Base-by-base conservation (phyloP, 2,797 vertebrate species). In the Pygocentrus nattereri region DNA sequence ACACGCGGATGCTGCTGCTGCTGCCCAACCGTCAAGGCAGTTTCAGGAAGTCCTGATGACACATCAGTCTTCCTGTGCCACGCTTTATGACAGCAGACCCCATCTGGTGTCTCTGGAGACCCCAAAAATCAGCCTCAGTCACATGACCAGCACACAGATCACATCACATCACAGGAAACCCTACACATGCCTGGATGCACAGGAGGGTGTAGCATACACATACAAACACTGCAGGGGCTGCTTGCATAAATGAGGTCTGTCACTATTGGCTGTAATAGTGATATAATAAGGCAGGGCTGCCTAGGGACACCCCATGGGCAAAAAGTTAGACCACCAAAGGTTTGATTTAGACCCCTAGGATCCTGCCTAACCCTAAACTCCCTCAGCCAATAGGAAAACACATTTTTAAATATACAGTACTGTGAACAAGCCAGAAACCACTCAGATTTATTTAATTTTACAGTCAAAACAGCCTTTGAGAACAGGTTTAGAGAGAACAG, bases 41-140 rank as follows among this genome's bases (percentile, higher is more conserved):
- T 75, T 88, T 82, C 92, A 94, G 94, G 93, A 95, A 94, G 92
- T 87, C 76, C 84, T 86, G 88, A 79, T 89, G 91, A 93, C 90
- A 90, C 85, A 81, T 87, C 74, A 61, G 78, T 87, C 87, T 91
- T 94, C 92, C 93, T 91, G 88, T 30, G 80, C 85, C 25, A 44
- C 47, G 64, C 64, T 75, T 74, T 67, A 78, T 69, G 62, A 38
- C 62, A 25, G 30, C 61, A 21, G 50, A 47, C 64, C 58, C 74
- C 56, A 77, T 41, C 31, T 30, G 4, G 34, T 31, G 11, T 78
- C 81, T 49, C 77, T 54, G 58, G 85, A 81, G 85, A 85, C 65
- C 70, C 52, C 19, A 23, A 74, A 44, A 71, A 59, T 15, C 41
- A 61, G 47, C n/a, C 62, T 38, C 38, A 74, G 25, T 71, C 78